Base-by-base conservation (phyloP, 2,888 invertebrate genomes). In the Nudaria mundana region DNA sequence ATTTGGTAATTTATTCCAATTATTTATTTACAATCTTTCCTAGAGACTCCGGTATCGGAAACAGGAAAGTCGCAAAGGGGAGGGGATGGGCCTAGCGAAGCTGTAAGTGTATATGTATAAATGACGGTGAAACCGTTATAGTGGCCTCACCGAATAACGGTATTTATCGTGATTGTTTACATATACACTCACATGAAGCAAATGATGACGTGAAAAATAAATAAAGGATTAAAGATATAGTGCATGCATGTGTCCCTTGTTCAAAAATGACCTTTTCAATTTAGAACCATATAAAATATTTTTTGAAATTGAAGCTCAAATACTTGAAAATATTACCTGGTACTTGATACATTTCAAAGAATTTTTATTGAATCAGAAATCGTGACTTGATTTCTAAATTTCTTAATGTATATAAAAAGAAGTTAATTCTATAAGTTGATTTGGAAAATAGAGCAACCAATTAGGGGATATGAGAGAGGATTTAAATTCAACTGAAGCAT, bases 31-130 rank as follows among this genome's bases (percentile, higher is more conserved):
- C 73, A 78, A 66, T 52, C 76, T 82, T 80, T 81, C 78, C 86
- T 81, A 83, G 78, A 83, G 85, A 81, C 69, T 79, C 85, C 87
- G 82, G 85, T 62, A 68, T 78, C 84, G 85, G 88, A 76, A 74
- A 83, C 82, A 87, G 89, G 89, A 88, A 89, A 89, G 89, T 83
- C 79, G 81, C 60, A 63, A 52, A 45, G 62, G 75, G 76, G 78
- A 15, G 12, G 24, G 76, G 75, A 73, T 66, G 68, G 63, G 64
- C 52, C 72, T 79, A 77, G 76, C 76, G 69, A 76, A 76, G 83
- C 76, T 44, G 52, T 70, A 66, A 46, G 44, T 44, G 38, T 47
- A 50, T 48, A 37, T 38, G 53, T 59, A 65, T 52, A 52, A 42
- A 44, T 48, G 38, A 32, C 37, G 41, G 38, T n/a, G 44, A 44